These are phyloP conservation scores for Actinemys pallida DNA, from an alignment of 2,113 vertebrate species.

Conservation along the genomic window DNA sequence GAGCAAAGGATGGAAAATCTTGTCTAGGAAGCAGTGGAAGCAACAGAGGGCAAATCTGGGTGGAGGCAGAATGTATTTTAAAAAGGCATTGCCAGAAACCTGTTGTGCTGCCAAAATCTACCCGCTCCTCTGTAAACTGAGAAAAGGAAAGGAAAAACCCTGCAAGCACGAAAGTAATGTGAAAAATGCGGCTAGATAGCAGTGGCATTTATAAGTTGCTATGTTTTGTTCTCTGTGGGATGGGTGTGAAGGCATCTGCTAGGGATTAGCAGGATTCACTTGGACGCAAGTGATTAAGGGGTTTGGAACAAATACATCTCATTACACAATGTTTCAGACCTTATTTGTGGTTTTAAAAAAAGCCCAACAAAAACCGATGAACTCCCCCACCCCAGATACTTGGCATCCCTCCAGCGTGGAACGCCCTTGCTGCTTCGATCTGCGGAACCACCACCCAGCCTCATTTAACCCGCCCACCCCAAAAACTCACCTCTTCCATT, in stretches of 20 bases:
- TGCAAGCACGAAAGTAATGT: neutral
- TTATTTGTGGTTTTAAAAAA: neutral
- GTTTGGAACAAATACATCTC: neutral
- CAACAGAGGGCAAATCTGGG: neutral
- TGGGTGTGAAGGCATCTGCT: neutral
- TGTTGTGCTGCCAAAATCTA: neutral
- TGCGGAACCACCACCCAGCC: neutral
- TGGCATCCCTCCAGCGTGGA: neutral
- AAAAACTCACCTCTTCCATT: neutral
- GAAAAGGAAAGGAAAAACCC: neutral
- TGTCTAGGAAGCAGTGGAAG: neutral
- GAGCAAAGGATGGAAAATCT: neutral
- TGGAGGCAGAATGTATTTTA: neutral
- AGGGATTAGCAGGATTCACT: neutral
- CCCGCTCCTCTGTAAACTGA: rapidly evolving
- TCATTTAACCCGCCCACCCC: neutral
- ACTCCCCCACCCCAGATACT: neutral
- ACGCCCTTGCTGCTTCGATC: neutral
- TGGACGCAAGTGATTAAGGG: neutral
- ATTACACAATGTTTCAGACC: neutral
- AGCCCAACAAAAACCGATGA: neutral
- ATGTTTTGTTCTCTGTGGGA: neutral
- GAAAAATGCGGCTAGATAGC: neutral
- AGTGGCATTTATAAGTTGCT: neutral
- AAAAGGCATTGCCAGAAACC: neutral